Conservation (phyloP, 2,113 vertebrate genomes). For the Cephalopterus ornatus region DNA sequence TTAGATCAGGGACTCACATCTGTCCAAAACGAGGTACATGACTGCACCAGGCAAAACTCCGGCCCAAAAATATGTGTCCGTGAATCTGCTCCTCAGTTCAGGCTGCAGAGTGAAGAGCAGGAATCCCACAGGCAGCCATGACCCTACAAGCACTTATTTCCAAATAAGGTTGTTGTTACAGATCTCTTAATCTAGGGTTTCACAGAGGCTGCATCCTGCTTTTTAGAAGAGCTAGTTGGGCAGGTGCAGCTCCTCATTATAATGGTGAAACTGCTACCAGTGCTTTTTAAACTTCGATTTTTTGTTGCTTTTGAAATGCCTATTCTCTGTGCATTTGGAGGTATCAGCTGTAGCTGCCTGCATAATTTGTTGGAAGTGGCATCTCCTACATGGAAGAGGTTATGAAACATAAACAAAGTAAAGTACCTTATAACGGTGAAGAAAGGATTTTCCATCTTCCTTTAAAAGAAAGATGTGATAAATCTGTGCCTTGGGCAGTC, state of each 20-base stretch:
- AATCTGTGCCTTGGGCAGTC: neutral
- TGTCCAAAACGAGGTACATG: neutral
- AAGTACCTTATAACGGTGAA: neutral
- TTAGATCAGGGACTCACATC: neutral
- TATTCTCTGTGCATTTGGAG: neutral
- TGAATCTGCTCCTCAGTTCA: neutral
- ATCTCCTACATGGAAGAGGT: neutral
- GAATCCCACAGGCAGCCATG: neutral
- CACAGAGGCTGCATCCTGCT: neutral
- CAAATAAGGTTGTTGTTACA: neutral
- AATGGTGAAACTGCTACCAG: neutral
- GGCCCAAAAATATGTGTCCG: neutral
- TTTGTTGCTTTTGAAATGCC: neutral
- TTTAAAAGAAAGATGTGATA: neutral
- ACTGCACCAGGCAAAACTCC: neutral
- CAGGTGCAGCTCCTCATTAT: neutral
- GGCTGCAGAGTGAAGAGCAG: neutral
- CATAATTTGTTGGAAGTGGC: neutral
- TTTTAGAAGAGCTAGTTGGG: neutral
- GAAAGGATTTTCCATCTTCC: neutral
- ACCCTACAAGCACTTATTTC: neutral
- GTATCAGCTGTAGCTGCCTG: conserved; percentile 6
- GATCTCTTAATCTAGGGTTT: neutral
- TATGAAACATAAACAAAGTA: neutral
- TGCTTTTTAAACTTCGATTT: neutral